Percentiles rank a stretch among this genome's conserved stretches.
phyloP scores from a whole-genome alignment of 2,797 vertebrate species.

The Valencia hispanica region DNA sequence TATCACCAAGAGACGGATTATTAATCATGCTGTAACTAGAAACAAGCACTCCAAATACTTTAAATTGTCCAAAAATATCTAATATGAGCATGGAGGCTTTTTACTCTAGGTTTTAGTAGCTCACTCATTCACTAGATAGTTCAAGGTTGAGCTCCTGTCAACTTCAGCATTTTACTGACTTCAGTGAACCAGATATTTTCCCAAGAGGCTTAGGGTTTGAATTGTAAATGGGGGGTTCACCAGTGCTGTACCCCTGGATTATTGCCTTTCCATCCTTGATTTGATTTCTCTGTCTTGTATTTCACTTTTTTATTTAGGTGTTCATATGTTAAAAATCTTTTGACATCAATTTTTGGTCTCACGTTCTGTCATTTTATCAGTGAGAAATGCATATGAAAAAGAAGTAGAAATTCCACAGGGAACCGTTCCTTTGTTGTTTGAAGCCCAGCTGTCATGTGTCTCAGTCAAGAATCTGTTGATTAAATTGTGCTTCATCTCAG shows the following conservation, averaged over 20 bases:
- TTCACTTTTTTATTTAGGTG: conserved; percentile 4
- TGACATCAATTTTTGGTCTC: conserved; percentile 2
- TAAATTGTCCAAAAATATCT: background rate
- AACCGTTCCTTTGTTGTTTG: conserved; percentile 1
- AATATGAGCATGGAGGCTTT: background rate
- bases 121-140: background rate
- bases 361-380: background rate
- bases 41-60: background rate
- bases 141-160: background rate
- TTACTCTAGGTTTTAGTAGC: background rate
- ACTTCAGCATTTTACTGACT: background rate
- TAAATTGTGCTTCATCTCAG: conserved; percentile 30
- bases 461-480: conserved; percentile 39
- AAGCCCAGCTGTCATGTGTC: conserved; percentile 35
- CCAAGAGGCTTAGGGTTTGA: background rate
- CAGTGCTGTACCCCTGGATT: conserved; percentile 3
- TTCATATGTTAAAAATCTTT: conserved; percentile 1
- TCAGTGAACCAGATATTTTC: background rate
- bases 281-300: background rate
- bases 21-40: background rate
- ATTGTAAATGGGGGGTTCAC: background rate
- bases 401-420: conserved; percentile 11
- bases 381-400: conserved; percentile 22
- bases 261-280: background rate
- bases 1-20: conserved; percentile 14